Evolutionary conservation across 35 echinoderm and acorn worm genomes (phyloP), one percentile per base, ranked within the genome.

Genomic region (Apostichopus japonicus): DNA sequence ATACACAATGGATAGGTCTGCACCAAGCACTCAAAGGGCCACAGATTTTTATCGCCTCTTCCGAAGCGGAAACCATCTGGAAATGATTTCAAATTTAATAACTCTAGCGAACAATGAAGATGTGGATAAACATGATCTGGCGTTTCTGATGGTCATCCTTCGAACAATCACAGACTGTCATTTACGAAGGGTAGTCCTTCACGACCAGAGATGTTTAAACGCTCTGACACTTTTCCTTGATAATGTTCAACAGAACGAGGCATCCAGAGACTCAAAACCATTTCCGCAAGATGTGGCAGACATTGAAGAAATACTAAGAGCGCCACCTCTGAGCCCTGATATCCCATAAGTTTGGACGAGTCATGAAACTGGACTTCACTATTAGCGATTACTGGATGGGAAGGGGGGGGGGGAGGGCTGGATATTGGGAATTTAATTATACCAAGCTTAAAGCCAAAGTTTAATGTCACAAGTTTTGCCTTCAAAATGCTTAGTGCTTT

Each of bases 11-110:
- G 86, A 89, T n/a, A 8, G 11, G 24, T 5, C 62, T 51, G 25
- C 78, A 72, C 13, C 80, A 33, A 87, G 83, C 2, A 61, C 25
- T 44, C 87, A 80, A 19, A 90, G 86, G 77, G 96, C 96, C 14
- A 24, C 65, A 10, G 96, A 93, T 59, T 97, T 97, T 87, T 97
- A 97, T 79, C 77, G 86, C 70, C 92, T 97, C 56, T 97, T 97
- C 79, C 84, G 96, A 51, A 97, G 96, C 75, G 91, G 93, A 16
- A 97, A 93, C 87, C 91, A 94, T 77, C 87, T 88, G 19, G 96
- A 97, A 55, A 87, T 97, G 51, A 92, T 82, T 14, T 52, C 44
- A 16, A 94, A 97, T 72, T 70, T 97, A 10, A 11, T 71, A 19
- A 86, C 79, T 27, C 80, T 97, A 13, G 91, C 96, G 52, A 65